Evolutionary conservation across 2,888 invertebrate species (phyloP), one percentile per base, ranked within the genome.

Genomic region (Dryomyza anilis): DNA sequence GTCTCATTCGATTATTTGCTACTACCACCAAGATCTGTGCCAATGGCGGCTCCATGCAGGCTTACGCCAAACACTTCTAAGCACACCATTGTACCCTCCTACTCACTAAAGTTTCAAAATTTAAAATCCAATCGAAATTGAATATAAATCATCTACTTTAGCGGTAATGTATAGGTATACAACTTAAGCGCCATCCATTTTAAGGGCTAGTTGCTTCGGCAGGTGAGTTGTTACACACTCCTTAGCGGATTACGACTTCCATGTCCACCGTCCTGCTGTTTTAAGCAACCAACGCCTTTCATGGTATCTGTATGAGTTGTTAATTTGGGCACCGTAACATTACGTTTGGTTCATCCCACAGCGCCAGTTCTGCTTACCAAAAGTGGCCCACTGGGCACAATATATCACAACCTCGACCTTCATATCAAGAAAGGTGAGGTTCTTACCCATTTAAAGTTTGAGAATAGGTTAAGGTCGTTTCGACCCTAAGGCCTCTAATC

Each of bases 401-500:
- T 84, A 84, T 83, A 85, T 85, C 84, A 82, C 80, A 74, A 81
- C 77, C 84, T 83, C 83, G 83, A 84, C 83, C 85, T 86, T 86
- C 86, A 84, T 77, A 82, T 85, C 81, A 82, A 87, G 86, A 83
- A 87, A 87, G 86, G 85, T 85, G 83, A 85, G 85, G 85, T 83
- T 88, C 89, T 88, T 86, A 88, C 88, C 88, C 86, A 89, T 89
- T 90, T 86, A 89, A 88, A 89, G 89, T 89, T 89, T 89, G 88
- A 90, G 88, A 90, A 89, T 89, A 89, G 88, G 87, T 86, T 83
- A 86, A 88, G 86, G 85, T 84, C 87, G 86, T 88, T 89, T 88
- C n/a, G 87, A 81, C 86, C 87, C 87, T 69, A 70, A 70, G 83
- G 84, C 89, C 86, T 87, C 86, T 89, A 89, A 89, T 89, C 88